Evolutionary conservation across 1,140 invertebrate species (phyloP).

Genomic region (Papilio polytes): DNA sequence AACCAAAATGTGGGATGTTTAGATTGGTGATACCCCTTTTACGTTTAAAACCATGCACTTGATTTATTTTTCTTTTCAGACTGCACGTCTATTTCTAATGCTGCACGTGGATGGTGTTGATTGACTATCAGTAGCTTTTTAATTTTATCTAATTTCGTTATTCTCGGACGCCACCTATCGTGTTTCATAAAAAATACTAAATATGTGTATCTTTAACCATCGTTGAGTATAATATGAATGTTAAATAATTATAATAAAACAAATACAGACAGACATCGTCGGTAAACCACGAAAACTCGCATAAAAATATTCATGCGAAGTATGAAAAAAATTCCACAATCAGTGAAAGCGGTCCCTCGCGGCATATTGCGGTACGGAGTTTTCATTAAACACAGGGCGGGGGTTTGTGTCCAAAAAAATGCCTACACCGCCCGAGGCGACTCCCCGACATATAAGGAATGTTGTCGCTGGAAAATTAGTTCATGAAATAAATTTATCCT

Average conservation of each 20-base stretch:
- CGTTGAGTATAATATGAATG: background rate
- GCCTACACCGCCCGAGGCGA: slow-evolving; percentile 67
- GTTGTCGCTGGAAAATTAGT: slow-evolving; percentile 80
- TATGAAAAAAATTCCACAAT: slow-evolving; percentile 72
- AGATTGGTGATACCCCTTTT: too few relatives aligned
- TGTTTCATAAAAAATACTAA: background rate
- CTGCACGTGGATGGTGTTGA: background rate
- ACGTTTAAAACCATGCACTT: too few relatives aligned
- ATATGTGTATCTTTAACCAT: background rate
- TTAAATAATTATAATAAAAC: slow-evolving; percentile 3
- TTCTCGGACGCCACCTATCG: background rate
- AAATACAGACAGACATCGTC: slow-evolving; percentile 48
- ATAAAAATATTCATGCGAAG: slow-evolving; percentile 74
- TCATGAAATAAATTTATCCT: slow-evolving; percentile 76
- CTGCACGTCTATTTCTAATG: too few relatives aligned
- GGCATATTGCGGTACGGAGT: slow-evolving; percentile 75
- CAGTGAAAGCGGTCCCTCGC: slow-evolving; percentile 72
- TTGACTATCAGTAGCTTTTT: background rate
- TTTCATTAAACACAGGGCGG: slow-evolving; percentile 78
- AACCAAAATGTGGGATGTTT: too few relatives aligned
- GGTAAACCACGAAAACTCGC: slow-evolving; percentile 49
- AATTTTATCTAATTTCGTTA: background rate
- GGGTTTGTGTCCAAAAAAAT: slow-evolving; percentile 79
- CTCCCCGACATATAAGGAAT: slow-evolving; percentile 75
- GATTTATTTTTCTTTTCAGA: too few relatives aligned